Evolutionary conservation across 2,888 invertebrate genomes (phyloP).

Genomic region (Carterocephalus palaemon): DNA sequence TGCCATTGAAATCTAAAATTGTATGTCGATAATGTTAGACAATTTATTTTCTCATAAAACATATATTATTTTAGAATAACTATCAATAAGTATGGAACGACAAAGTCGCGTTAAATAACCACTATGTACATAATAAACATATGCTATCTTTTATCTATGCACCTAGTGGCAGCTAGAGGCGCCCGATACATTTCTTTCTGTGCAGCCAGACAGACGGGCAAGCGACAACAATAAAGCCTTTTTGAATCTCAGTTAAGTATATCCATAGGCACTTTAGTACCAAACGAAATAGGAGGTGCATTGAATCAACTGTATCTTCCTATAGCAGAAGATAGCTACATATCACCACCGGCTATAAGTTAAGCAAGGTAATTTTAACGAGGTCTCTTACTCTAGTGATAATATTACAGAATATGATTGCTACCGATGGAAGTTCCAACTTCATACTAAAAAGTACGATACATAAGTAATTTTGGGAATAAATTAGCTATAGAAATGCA

Average conservation of each 20-base stretch:
- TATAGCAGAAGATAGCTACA: no score
- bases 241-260: slow-evolving; percentile 15
- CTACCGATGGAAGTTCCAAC: not conserved
- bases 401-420: not conserved
- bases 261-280: slow-evolving; percentile 21
- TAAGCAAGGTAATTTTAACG: no score
- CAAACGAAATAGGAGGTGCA: slow-evolving; percentile 18
- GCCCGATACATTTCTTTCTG: no score
- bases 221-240: slow-evolving; percentile 24
- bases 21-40: slow-evolving; percentile 3
- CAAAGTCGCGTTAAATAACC: slow-evolving; percentile 38
- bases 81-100: slow-evolving; percentile 42
- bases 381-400: no score
- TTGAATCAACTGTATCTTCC: not conserved
- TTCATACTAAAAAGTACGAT: no score
- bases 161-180: slow-evolving; percentile 46
- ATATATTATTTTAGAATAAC: slow-evolving; percentile 27
- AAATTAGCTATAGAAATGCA: slow-evolving; percentile 56
- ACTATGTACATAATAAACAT: slow-evolving; percentile 52
- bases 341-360: no score
- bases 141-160: slow-evolving; percentile 41
- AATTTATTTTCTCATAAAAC: slow-evolving; percentile 13
- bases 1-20: slow-evolving; percentile 6
- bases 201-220: slow-evolving; percentile 35
- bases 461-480: slow-evolving; percentile 56